Base-by-base conservation (phyloP, 2,113 vertebrate genomes). In the Recurvirostra avosetta region DNA sequence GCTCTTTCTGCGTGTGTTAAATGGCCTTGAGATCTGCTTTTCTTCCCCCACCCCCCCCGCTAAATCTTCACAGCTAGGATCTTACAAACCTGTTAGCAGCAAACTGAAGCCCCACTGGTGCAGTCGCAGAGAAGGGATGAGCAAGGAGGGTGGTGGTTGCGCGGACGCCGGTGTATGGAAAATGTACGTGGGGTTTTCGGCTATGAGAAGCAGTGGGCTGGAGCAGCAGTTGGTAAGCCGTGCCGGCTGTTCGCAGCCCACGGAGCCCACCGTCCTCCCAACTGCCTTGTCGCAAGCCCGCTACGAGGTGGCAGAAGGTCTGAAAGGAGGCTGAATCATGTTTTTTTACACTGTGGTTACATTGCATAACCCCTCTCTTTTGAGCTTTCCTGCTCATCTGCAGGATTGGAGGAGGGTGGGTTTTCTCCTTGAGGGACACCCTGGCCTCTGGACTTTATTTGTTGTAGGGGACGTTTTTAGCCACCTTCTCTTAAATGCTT, bases 1-100 rank as follows among this genome's bases (percentile, higher is more conserved):
- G 79, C 82, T 90, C 67, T 72, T 67, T 41, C 85, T 87, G 66
- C 1, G 0, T 47, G 22, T 5, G 3, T 56, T 90, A 75, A 94
- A 88, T 81, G 93, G 86, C 86, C 62, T 89, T 34, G 74, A 94
- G 92, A 92, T 85, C 71, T 87, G 45, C 55, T 59, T 50, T 86
- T 72, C 45, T 78, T 40, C 14, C 10, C 53, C 38, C 38, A 38
- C 38, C 18, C 26, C 17, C 17, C 15, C 59, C 5, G 15, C 88
- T 86, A 86, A 94, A 68, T 77, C 53, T 88, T 58, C 61, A 58
- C 68, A 88, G 85, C 36, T 27, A 15, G 66, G 78, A 41, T 73
- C 79, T 66, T 47, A 53, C 67, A 79, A 58, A 90, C 71, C 75
- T 90, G 78, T 82, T 77, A 90, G 82, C 59, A 83, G 86, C 52